Base-by-base conservation (phyloP, 1,140 invertebrate genomes). In the Papilio dardanus region DNA sequence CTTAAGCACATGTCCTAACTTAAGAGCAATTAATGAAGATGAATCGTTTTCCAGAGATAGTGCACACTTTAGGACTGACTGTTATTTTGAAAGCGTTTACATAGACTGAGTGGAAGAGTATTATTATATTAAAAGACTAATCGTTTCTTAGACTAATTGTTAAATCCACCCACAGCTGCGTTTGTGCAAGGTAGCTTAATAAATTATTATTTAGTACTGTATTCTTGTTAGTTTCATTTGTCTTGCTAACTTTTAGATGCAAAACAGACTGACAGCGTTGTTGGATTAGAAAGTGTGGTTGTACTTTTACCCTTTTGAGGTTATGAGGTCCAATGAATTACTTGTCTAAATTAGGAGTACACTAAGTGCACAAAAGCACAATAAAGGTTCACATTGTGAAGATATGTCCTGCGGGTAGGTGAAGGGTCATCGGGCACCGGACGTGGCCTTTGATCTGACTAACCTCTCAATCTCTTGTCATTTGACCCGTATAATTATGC, bases 401-500 rank as follows among this genome's bases (percentile, higher is more conserved):
- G 8, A 24, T 24, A 54, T 62, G 24, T 62, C 8, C 54, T 28
- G 24, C 14, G 54, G 54, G 12, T 28, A 62, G 24, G 54, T 62
- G 24, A 62, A 62, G 54, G 54, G 54, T 62, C 54, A 62, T 14
- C 54, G 24, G 24, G 24, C 12, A 24, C 12, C 54, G 24, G 54
- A 62, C 54, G 21, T 62, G 54, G 54, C 24, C 24, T 62, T 62
- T 62, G 54, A 62, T 62, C 24, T 28, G 24, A 14, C 1, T 62
- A 62, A 62, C 30, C 54, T 28, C 54, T 28, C 54, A 58, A 58
- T 58, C 54, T 62, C 54, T 62, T 62, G 24, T 62, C 54, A 28
- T 10, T 62, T 62, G 54, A 62, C 54, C 54, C 54, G 54, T 30
- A 62, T 62, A 58, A 62, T 62, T 62, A 62, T 62, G 54, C 54